Conservation (phyloP, 2,888 invertebrate species). For the Chelonus formosanus region DNA sequence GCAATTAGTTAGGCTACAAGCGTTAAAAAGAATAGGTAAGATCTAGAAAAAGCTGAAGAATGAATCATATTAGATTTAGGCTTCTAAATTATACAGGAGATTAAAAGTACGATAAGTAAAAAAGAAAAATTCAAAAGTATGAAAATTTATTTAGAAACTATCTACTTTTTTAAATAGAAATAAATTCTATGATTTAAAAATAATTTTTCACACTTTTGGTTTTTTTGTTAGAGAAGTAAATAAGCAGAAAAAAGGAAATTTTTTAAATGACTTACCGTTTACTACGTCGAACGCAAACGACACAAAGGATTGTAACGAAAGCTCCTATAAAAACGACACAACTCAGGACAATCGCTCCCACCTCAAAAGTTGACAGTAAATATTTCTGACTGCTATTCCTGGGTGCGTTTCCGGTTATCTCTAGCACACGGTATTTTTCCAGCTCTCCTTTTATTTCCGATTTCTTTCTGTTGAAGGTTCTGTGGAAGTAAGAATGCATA, state of each 20-base stretch:
- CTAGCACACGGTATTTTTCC: conserved; percentile 75
- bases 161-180: too few relatives aligned
- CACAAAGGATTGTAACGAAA: conserved; percentile 79
- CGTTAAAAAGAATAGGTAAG: too few relatives aligned
- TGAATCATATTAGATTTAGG: too few relatives aligned
- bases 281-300: conserved; percentile 75
- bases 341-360: conserved; percentile 81
- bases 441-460: conserved; percentile 71
- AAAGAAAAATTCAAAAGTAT: too few relatives aligned
- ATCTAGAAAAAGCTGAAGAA: too few relatives aligned
- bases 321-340: conserved; percentile 85
- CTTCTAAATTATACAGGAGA: too few relatives aligned
- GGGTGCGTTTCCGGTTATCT: conserved; percentile 68
- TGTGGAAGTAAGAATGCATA: conserved; percentile 52
- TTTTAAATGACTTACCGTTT: conserved; percentile 67
- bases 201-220: too few relatives aligned
- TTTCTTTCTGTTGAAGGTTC: conserved; percentile 73
- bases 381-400: conserved; percentile 64
- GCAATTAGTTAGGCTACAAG: not conserved
- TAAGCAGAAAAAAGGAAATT: conserved; percentile 3
- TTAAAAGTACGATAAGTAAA: too few relatives aligned
- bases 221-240: not conserved
- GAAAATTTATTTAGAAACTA: too few relatives aligned
- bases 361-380: conserved; percentile 76
- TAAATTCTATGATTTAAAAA: too few relatives aligned